Evolutionary conservation across 2,113 vertebrate genomes (phyloP).

Genomic region (Danio rerio): DNA sequence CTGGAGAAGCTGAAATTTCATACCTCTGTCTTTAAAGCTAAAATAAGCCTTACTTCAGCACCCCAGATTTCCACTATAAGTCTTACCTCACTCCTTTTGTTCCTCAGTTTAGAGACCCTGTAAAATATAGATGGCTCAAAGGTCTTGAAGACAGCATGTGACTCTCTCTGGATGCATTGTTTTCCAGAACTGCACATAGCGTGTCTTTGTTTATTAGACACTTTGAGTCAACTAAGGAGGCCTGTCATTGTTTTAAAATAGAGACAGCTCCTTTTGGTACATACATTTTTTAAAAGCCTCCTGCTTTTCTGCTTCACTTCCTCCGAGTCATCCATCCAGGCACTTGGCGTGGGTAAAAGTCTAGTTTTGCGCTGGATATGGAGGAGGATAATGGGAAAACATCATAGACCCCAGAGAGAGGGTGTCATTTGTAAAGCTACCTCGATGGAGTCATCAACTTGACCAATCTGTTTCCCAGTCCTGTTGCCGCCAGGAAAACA

Average conservation of each 20-base stretch:
- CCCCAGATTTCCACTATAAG: slow-evolving; percentile 35
- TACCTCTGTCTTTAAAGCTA: not conserved
- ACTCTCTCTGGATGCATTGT: slow-evolving; percentile 40
- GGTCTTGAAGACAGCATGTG: slow-evolving; percentile 19
- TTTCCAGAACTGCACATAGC: slow-evolving; percentile 14
- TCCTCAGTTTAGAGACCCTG: slow-evolving; percentile 33
- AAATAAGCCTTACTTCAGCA: slow-evolving; percentile 18
- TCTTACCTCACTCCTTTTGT: slow-evolving; percentile 40
- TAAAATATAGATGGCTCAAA: slow-evolving; percentile 47
- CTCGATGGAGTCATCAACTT: slow-evolving; percentile 9
- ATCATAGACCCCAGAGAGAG: not conserved
- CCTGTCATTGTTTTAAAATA: slow-evolving; percentile 50
- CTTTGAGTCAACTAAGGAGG: slow-evolving; percentile 41
- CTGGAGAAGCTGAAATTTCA: slow-evolving; percentile 2
- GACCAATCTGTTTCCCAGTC: not conserved
- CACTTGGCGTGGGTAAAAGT: not conserved
- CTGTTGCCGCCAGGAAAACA: slow-evolving; percentile 7
- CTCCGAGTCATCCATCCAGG: not conserved
- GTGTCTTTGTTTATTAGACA: slow-evolving; percentile 44
- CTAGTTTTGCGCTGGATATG: not conserved
- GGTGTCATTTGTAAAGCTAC: slow-evolving; percentile 7
- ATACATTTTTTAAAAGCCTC: slow-evolving; percentile 38
- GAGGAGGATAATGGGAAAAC: not conserved
- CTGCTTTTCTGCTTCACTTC: slow-evolving; percentile 9
- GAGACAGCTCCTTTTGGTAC: slow-evolving; percentile 31